These are phyloP conservation scores for Carlito syrichta DNA, from an alignment of 2,113 vertebrate species.

Conservation along the genomic window DNA sequence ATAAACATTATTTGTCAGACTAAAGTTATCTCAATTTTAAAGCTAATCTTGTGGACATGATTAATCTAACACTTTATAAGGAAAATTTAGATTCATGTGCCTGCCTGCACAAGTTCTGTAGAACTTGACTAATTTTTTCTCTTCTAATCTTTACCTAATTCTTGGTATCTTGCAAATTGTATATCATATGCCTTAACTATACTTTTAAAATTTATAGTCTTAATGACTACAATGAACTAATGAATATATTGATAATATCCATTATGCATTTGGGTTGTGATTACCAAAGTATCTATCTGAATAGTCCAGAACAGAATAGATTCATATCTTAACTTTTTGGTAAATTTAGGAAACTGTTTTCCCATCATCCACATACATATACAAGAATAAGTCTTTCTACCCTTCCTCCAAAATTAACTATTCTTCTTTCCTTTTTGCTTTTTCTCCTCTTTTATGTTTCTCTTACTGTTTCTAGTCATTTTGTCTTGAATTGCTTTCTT, in stretches of 20 bases:
- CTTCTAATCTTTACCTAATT: not conserved
- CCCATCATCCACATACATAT: not conserved
- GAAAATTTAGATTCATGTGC: not conserved
- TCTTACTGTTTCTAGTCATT: conserved; percentile 27
- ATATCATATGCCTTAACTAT: not conserved
- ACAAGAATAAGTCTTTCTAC: not conserved
- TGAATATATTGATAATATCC: not conserved
- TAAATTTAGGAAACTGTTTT: not conserved
- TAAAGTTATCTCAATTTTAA: not conserved
- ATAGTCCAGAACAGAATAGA: not conserved
- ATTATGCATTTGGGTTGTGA: not conserved
- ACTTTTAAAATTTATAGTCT: not conserved
- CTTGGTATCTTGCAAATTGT: not conserved
- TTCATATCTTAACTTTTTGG: not conserved
- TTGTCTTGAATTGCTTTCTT: conserved; percentile 45
- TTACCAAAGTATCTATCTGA: not conserved
- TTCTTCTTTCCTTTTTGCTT: not conserved
- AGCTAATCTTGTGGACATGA: not conserved
- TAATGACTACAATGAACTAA: not conserved
- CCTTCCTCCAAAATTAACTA: not conserved
- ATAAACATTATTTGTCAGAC: conserved; percentile 17
- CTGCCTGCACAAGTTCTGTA: not conserved
- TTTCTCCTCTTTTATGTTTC: not conserved
- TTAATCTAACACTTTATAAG: not conserved
- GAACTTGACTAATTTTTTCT: not conserved